Evolutionary conservation across 2,797 vertebrate species (phyloP).

Genomic region (Holocentrus rufus): DNA sequence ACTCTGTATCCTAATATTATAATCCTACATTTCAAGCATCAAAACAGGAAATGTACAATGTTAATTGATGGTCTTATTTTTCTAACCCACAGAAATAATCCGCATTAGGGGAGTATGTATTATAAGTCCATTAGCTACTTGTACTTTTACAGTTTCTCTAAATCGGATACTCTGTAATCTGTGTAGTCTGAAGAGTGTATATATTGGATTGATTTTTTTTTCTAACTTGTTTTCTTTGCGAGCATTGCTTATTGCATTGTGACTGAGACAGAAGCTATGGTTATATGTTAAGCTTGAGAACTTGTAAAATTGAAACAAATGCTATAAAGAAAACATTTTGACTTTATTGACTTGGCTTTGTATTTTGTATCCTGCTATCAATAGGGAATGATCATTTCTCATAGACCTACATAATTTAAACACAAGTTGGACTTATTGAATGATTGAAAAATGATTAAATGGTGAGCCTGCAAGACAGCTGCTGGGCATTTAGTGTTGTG

Average conservation of each 20-base stretch:
- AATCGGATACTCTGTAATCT: conserved; percentile 43
- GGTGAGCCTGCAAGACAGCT: no score
- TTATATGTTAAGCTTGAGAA: conserved; percentile 19
- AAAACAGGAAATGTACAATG: no score
- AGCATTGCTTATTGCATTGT: conserved; percentile 54
- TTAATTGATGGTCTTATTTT: no score
- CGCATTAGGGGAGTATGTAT: conserved; percentile 23
- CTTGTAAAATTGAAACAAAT: conserved; percentile 14
- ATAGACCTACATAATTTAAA: no score
- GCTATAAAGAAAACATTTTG: conserved; percentile 8
- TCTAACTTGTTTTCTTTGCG: conserved; percentile 43
- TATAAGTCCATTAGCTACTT: conserved; percentile 12
- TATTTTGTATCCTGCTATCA: no score
- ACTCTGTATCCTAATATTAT: background rate
- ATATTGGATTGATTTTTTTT: conserved; percentile 41
- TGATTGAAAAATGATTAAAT: no score
- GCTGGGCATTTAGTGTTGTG: no score
- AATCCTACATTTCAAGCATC: no score
- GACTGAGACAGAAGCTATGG: conserved; percentile 40
- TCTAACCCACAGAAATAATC: no score
- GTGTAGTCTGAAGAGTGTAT: conserved; percentile 53
- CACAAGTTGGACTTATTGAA: no score
- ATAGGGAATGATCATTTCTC: no score
- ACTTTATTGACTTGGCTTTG: background rate
- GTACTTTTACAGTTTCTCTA: conserved; percentile 34